Percentiles rank a stretch among this genome's conserved stretches.
Evolutionary conservation across 2,113 vertebrate species (phyloP).

Genomic region (Chrysochloris asiatica): DNA sequence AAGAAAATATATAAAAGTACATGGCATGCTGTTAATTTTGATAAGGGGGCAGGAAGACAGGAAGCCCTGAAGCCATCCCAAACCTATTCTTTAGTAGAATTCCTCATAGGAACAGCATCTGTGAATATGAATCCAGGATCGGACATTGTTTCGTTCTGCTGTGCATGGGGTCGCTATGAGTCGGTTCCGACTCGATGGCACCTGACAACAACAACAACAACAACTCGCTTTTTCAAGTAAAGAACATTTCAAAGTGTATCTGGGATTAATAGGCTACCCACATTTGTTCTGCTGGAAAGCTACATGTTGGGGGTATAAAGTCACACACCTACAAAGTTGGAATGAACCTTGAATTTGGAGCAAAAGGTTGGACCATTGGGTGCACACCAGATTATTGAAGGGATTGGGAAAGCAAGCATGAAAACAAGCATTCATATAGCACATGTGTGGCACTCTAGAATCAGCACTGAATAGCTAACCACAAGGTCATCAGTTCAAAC

Average conservation of each 20-base stretch:
- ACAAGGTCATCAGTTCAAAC: too few species aligned
- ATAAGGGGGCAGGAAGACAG: not conserved
- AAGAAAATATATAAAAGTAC: slow-evolving; percentile 46
- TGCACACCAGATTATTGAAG: not conserved
- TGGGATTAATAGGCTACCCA: not conserved
- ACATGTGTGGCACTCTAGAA: not conserved
- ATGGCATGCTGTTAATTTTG: slow-evolving; percentile 20
- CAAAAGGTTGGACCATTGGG: not conserved
- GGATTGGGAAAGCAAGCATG: not conserved
- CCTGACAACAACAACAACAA: too few species aligned
- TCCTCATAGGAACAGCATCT: not conserved
- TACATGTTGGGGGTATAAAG: not conserved
- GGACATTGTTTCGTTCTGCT: too few species aligned
- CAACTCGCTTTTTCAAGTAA: slow-evolving; percentile 14
- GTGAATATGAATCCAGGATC: not conserved
- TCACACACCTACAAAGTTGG: too few species aligned
- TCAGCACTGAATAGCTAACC: too few species aligned
- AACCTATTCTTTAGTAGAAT: not conserved
- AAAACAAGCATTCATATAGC: not conserved
- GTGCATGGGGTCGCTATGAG: too few species aligned
- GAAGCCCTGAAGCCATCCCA: not conserved
- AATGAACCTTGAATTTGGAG: not conserved
- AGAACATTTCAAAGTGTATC: not conserved
- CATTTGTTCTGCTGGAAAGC: not conserved
- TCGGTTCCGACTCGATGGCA: too few species aligned